phyloP scores from a whole-genome alignment of 2,113 vertebrate species.

The Hassar affinis region DNA sequence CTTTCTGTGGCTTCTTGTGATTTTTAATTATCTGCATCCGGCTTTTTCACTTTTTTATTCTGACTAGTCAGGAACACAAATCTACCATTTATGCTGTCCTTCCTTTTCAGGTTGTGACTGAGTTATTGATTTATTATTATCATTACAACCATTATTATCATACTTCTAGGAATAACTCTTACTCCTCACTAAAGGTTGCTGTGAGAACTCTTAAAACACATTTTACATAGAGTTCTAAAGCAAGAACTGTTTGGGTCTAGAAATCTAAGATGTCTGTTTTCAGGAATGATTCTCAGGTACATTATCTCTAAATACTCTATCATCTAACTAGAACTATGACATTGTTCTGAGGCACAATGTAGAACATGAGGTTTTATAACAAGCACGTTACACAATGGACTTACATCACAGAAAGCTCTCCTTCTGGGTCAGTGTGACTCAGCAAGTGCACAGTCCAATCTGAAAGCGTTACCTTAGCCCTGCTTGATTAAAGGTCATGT shows the following conservation, averaged over 20 bases:
- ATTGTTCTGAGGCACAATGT: background rate
- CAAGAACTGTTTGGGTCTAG: background rate
- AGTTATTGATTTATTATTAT: background rate
- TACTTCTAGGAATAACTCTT: background rate
- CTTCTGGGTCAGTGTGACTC: conserved; percentile 32
- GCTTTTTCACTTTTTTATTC: background rate
- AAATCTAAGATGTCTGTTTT: background rate
- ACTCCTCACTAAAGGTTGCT: background rate
- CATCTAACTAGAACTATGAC: conserved; percentile 6
- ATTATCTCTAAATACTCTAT: background rate
- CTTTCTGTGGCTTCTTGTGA: background rate
- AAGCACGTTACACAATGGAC: conserved; percentile 41
- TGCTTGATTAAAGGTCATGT: conserved; percentile 37
- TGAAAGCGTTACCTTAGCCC: conserved; percentile 34
- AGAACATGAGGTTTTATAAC: conserved; percentile 36
- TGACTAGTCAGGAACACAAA: background rate
- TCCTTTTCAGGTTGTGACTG: background rate
- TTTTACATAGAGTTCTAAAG: background rate
- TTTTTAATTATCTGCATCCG: background rate
- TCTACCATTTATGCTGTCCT: background rate
- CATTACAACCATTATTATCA: background rate
- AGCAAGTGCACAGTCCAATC: conserved; percentile 25
- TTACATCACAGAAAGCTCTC: conserved; percentile 30
- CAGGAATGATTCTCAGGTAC: background rate
- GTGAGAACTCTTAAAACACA: background rate